phyloP scores from a whole-genome alignment of 1,140 invertebrate species.

The Drosophila prosaltans region DNA sequence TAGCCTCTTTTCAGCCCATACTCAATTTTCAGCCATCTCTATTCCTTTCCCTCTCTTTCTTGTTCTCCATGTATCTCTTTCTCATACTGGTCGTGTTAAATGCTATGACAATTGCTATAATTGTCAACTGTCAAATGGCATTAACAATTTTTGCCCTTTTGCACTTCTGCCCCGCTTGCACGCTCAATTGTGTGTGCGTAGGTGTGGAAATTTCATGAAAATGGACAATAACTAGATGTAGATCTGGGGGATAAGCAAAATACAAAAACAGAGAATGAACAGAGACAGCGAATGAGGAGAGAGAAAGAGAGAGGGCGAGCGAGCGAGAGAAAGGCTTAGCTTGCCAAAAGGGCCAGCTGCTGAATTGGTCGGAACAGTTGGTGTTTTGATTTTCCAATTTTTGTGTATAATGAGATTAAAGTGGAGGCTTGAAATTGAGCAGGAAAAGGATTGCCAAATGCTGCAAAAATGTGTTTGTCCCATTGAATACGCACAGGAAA shows the following conservation, averaged over 20 bases:
- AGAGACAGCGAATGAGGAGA: background rate
- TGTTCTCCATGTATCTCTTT: slow-evolving; percentile 32
- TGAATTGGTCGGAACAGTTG: slow-evolving; percentile 58
- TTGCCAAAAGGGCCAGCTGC: slow-evolving; percentile 10
- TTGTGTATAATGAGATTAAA: slow-evolving; percentile 63
- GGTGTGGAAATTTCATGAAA: slow-evolving; percentile 69
- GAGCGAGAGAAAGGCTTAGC: slow-evolving; percentile 47
- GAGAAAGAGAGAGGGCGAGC: slow-evolving; percentile 30
- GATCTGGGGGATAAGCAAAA: slow-evolving; percentile 22
- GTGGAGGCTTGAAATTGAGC: slow-evolving; percentile 25
- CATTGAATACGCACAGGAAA: background rate
- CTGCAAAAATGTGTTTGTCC: slow-evolving; percentile 2
- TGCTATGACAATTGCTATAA: slow-evolving; percentile 82
- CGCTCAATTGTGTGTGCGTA: slow-evolving; percentile 74
- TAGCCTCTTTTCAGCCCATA: no score
- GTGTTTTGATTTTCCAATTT: slow-evolving; percentile 55
- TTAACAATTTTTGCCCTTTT: slow-evolving; percentile 71
- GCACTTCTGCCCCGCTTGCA: slow-evolving; percentile 54
- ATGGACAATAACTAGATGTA: slow-evolving; percentile 26
- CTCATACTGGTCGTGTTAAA: slow-evolving; percentile 63
- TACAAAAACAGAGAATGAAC: slow-evolving; percentile 16
- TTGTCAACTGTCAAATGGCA: slow-evolving; percentile 82
- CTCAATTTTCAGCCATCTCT: slow-evolving; percentile 7
- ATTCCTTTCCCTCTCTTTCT: slow-evolving; percentile 18
- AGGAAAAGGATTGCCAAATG: slow-evolving; percentile 33